Evolutionary conservation across 2,888 invertebrate genomes (phyloP).

Genomic region (Poecilus cupreus): DNA sequence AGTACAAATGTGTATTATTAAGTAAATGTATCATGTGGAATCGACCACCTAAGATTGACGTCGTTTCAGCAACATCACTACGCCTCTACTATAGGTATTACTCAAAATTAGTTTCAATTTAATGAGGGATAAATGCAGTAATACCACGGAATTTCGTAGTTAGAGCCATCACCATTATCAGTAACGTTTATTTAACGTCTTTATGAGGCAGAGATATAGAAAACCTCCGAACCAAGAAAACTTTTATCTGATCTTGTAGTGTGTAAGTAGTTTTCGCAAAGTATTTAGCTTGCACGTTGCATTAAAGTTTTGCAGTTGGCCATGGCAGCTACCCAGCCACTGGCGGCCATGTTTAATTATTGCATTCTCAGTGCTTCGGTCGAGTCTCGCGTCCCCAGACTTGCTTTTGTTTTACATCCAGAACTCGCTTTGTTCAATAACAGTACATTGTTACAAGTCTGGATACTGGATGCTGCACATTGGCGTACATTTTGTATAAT

Average conservation of each 20-base stretch:
- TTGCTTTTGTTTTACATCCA: slow-evolving; percentile 36
- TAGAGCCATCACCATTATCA: too few relatives aligned
- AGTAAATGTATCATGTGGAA: too few relatives aligned
- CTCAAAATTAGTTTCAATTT: too few relatives aligned
- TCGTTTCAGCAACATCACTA: too few relatives aligned
- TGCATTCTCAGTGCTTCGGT: slow-evolving; percentile 25
- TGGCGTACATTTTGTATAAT: background rate
- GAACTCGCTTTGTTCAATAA: slow-evolving; percentile 36
- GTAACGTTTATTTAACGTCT: too few relatives aligned
- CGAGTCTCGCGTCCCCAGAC: slow-evolving; percentile 24
- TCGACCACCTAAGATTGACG: too few relatives aligned
- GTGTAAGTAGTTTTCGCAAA: background rate
- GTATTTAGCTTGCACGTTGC: slow-evolving; percentile 22
- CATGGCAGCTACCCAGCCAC: background rate
- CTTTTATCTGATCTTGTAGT: background rate
- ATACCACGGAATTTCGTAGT: too few relatives aligned
- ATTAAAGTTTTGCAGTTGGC: slow-evolving; percentile 47
- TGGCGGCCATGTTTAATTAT: slow-evolving; percentile 53
- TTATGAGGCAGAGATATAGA: background rate
- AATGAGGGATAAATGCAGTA: too few relatives aligned
- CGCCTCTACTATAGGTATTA: too few relatives aligned
- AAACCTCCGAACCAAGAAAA: background rate
- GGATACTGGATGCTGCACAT: background rate
- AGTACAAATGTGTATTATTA: too few relatives aligned
- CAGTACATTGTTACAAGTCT: slow-evolving; percentile 12